Evolutionary conservation across 1,140 invertebrate genomes (phyloP).

Genomic region (Drosophila lini): DNA sequence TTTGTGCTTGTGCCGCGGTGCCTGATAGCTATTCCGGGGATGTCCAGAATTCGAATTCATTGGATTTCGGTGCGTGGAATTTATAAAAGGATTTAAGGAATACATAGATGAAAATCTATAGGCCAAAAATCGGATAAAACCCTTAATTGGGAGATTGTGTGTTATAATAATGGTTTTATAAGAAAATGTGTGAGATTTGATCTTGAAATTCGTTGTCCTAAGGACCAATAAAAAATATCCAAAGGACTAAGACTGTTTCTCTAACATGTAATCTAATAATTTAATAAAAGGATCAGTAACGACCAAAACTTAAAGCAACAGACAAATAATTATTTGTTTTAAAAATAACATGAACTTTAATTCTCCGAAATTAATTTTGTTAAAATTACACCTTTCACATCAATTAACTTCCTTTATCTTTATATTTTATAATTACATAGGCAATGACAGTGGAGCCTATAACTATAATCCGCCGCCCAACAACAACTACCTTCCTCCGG

Average conservation of each 20-base stretch:
- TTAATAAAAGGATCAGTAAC: neutral
- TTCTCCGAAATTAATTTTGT: too few relatives aligned
- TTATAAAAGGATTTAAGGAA: neutral
- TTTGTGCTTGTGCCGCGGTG: conserved; percentile 26
- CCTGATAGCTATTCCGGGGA: conserved; percentile 85
- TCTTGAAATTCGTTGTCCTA: neutral
- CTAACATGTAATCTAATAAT: neutral
- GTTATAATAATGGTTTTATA: neutral
- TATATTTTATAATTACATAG: conserved; percentile 4
- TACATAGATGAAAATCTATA: neutral
- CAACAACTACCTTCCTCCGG: conserved; percentile 32
- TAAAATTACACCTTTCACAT: neutral
- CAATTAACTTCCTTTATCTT: neutral
- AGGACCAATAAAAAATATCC: too few relatives aligned
- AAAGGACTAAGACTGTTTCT: neutral
- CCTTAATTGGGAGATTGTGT: too few relatives aligned
- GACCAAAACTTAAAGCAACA: too few relatives aligned
- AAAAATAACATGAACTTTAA: too few relatives aligned
- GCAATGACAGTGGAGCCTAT: conserved; percentile 26
- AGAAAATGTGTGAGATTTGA: neutral
- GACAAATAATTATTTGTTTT: neutral
- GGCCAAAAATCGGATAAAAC: too few relatives aligned
- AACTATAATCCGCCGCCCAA: conserved; percentile 27
- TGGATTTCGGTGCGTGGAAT: conserved; percentile 73
- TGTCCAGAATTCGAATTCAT: conserved; percentile 83